phyloP scores from a whole-genome alignment of 2,113 vertebrate genomes.

The Cavia aperea region DNA sequence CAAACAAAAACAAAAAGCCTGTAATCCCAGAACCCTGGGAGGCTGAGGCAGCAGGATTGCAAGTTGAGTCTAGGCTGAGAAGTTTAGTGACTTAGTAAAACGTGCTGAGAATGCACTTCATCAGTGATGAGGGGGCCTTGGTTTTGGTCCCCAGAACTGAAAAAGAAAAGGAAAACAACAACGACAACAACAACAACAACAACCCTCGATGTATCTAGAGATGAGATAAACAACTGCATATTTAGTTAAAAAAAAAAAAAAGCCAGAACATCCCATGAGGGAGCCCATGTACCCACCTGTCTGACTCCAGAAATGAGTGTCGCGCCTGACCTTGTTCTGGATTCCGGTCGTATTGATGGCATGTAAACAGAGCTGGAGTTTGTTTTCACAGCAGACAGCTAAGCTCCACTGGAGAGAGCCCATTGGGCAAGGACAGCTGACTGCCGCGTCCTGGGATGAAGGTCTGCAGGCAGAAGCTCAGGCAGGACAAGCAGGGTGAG shows the following conservation, averaged over 20 bases:
- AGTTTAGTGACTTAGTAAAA: neutral
- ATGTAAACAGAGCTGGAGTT: neutral
- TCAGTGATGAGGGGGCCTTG: neutral
- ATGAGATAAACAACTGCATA: neutral
- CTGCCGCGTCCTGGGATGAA: neutral
- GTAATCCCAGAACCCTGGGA: neutral
- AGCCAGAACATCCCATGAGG: neutral
- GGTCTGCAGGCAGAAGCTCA: neutral
- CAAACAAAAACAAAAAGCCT: neutral
- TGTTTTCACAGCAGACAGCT: neutral
- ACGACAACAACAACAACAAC: too few species aligned
- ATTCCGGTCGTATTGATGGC: neutral
- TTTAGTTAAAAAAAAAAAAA: neutral
- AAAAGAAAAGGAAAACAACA: neutral
- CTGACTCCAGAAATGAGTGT: neutral
- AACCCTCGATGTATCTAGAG: neutral
- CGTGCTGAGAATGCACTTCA: neutral
- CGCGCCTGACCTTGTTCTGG: neutral
- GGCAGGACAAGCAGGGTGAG: neutral
- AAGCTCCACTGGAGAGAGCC: neutral
- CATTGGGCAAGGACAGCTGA: too few species aligned
- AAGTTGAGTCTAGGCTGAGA: neutral
- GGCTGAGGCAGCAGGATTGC: neutral
- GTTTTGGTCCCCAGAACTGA: neutral
- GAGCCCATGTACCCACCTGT: neutral